These are phyloP conservation scores for Trichacis sp. DNA, from an alignment of 2,888 invertebrate species.

Conservation along the genomic window DNA sequence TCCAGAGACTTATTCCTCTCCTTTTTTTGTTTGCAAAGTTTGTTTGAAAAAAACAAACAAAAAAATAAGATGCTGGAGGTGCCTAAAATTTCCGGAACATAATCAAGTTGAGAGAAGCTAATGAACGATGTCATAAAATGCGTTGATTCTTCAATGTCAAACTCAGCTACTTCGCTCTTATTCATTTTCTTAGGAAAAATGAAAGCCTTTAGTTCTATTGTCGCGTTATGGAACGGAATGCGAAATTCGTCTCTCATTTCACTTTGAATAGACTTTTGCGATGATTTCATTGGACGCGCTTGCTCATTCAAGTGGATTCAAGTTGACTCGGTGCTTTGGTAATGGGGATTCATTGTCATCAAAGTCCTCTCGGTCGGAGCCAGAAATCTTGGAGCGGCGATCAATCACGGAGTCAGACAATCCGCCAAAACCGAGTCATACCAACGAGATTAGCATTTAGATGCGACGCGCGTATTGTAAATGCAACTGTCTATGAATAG, in stretches of 20 bases:
- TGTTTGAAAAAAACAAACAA: too few relatives aligned
- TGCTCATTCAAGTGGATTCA: background rate
- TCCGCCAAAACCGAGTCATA: slow-evolving; percentile 13
- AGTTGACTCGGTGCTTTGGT: background rate
- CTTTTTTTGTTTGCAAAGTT: too few relatives aligned
- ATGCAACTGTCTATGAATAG: slow-evolving; percentile 46
- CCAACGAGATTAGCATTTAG: slow-evolving; percentile 46
- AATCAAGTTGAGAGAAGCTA: too few relatives aligned
- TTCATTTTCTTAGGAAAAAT: too few relatives aligned
- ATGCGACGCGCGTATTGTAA: slow-evolving; percentile 18
- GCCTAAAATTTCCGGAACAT: too few relatives aligned
- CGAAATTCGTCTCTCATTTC: background rate
- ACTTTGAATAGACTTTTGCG: background rate
- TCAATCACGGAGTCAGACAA: slow-evolving; percentile 10
- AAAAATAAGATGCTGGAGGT: too few relatives aligned
- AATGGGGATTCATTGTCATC: background rate
- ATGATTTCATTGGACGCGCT: background rate
- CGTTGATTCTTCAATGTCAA: too few relatives aligned
- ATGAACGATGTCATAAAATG: too few relatives aligned
- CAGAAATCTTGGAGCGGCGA: slow-evolving; percentile 1
- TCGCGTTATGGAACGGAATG: too few relatives aligned
- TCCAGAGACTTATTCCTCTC: background rate
- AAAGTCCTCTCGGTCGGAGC: background rate
- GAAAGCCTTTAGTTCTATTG: too few relatives aligned
- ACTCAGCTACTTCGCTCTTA: too few relatives aligned